Evolutionary conservation across 2,797 vertebrate species (phyloP), one percentile per base, ranked within the genome.

Genomic region (Arrhamphus sclerolepis): DNA sequence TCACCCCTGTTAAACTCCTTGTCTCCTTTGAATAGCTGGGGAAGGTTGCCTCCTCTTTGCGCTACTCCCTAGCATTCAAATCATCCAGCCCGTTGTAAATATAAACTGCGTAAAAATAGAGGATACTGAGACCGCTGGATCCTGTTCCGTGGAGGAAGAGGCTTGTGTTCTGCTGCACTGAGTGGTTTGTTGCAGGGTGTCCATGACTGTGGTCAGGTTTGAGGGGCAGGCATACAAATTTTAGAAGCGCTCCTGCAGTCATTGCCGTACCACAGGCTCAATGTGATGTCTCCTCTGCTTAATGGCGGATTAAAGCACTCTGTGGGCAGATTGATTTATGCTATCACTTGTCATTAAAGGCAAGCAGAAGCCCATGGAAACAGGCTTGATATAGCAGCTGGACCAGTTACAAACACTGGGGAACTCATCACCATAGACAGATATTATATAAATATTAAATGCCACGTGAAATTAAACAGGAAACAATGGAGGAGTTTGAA

Each of bases 41-140:
- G 63, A 75, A 75, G 57, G 77, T 75, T 62, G 39, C 62, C 28
- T 89, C 91, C 80, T 81, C 65, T 75, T 82, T 69, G 76, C 77
- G 66, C 75, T 80, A 78, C 72, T 71, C 60, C n/a, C 60, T 75
- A 92, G 88, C 84, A 92, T 92, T 83, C 86, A 70, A 86, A 86
- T 89, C 86, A 91, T 92, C 61, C 43, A 43, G 56, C 57, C 67
- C 28, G 81, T 83, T 89, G 91, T 89, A 93, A 92, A 93, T 92
- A 93, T 89, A 90, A 78, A 73, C 73, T 81, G 75, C 75, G 31
- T 93, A 94, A 92, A 91, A 91, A 93, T 93, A 92, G 91, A 84
- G 87, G 85, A 91, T 80, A 86, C 87, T 83, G 81, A 90, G 89
- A 92, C 90, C 84, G 86, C 84, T 88, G 80, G 83, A 91, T 92